These are phyloP conservation scores for Eilema griseolum DNA, from an alignment of 2,888 invertebrate genomes.

Conservation along the genomic window DNA sequence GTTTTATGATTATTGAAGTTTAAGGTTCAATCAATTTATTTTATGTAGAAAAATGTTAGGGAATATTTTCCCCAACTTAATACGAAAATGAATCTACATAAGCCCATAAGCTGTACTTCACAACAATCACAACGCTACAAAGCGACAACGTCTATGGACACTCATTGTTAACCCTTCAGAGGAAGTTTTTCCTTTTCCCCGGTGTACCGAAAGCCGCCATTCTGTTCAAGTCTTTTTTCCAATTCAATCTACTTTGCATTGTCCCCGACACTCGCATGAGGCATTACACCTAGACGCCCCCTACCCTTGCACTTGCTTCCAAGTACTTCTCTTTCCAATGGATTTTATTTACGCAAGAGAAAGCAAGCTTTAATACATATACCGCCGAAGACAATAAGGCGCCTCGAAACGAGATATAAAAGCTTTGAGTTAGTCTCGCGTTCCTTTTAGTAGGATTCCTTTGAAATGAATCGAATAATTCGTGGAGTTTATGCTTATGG, in stretches of 20 bases:
- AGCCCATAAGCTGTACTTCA: conserved; percentile 38
- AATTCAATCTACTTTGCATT: conserved; percentile 87
- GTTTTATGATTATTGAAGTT: conserved; percentile 21
- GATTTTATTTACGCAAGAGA: conserved; percentile 87
- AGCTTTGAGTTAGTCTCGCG: conserved; percentile 85
- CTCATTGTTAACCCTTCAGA: conserved; percentile 80
- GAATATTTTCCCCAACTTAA: conserved; percentile 34
- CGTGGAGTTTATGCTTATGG: conserved; percentile 80
- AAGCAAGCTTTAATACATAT: conserved; percentile 86
- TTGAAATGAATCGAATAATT: conserved; percentile 87
- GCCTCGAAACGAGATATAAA: conserved; percentile 85
- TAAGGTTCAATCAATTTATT: conserved; percentile 15
- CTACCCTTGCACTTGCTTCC: conserved; percentile 77
- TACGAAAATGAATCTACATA: conserved; percentile 43
- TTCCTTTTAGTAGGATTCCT: conserved; percentile 85
- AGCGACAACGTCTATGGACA: conserved; percentile 67
- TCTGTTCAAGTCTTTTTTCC: conserved; percentile 82
- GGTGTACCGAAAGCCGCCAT: conserved; percentile 79
- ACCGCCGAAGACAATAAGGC: conserved; percentile 85
- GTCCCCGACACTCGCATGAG: conserved; percentile 84
- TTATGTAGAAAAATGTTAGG: conserved; percentile 22
- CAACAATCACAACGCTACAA: conserved; percentile 35
- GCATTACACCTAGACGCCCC: conserved; percentile 82
- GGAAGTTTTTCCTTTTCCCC: conserved; percentile 70
- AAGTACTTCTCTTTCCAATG: conserved; percentile 80